Evolutionary conservation across 2,113 vertebrate species (phyloP).

Genomic region (Neogobius melanostomus): DNA sequence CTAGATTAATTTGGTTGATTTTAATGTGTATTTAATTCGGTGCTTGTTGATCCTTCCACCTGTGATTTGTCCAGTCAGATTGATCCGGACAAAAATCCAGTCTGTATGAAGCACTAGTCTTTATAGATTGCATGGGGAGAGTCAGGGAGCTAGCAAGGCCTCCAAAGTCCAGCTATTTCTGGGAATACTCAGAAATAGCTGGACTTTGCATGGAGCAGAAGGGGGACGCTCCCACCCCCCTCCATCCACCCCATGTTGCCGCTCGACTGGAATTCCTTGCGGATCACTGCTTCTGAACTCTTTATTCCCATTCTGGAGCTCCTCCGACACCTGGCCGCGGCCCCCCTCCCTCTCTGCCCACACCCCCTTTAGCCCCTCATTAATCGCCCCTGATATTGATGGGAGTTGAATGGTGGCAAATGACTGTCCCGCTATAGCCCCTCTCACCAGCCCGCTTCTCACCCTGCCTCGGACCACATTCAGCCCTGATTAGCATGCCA

Average conservation of each 20-base stretch:
- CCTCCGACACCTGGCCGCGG: conserved; percentile 74
- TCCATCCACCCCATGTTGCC: conserved; percentile 49
- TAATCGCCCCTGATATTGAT: conserved; percentile 82
- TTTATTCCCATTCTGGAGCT: conserved; percentile 77
- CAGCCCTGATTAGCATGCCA: conserved; percentile 75
- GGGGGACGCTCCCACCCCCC: conserved; percentile 11
- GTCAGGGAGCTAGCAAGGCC: too few relatives aligned
- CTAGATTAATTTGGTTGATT: too few relatives aligned
- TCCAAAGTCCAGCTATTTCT: neutral
- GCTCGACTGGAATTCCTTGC: conserved; percentile 73
- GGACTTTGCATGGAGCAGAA: too few relatives aligned
- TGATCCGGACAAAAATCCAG: too few relatives aligned
- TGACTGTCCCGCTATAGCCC: conserved; percentile 63
- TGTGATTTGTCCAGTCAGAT: too few relatives aligned
- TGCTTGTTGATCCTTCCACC: too few relatives aligned
- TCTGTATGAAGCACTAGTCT: too few relatives aligned
- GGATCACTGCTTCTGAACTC: conserved; percentile 77
- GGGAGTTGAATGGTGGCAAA: conserved; percentile 77
- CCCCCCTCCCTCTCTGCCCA: conserved; percentile 39
- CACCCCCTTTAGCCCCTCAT: conserved; percentile 67
- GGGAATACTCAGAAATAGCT: neutral
- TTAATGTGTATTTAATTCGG: too few relatives aligned
- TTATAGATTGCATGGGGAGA: too few relatives aligned
- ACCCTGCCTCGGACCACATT: conserved; percentile 55
- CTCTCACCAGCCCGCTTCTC: conserved; percentile 56